Percentiles rank a stretch among this genome's conserved stretches.
phyloP scores from a whole-genome alignment of 2,113 vertebrate genomes.

The Chunga burmeisteri region DNA sequence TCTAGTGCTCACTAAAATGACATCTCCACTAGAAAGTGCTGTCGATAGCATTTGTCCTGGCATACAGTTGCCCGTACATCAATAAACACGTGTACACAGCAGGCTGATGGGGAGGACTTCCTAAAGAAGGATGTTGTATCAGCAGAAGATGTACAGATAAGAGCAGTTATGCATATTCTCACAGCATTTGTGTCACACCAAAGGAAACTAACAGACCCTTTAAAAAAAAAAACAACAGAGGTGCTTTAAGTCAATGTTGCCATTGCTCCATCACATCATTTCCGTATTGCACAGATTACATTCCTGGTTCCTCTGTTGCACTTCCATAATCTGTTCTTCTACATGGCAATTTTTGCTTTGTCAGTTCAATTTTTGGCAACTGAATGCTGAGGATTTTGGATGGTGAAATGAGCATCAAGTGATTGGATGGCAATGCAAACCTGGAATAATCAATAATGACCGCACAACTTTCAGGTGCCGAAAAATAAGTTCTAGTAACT shows the following conservation, averaged over 20 bases:
- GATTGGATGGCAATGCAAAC: neutral
- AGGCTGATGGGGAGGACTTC: neutral
- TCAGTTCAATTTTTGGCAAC: neutral
- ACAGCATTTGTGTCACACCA: neutral
- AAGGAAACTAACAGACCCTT: neutral
- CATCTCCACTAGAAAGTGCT: neutral
- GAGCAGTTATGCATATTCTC: neutral
- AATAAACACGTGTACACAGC: neutral
- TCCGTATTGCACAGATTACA: neutral
- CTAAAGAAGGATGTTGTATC: neutral
- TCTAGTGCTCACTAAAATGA: neutral
- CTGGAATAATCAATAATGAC: neutral
- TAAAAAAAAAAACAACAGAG: neutral
- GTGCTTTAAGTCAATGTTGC: neutral
- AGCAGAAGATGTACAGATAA: neutral
- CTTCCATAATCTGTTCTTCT: neutral
- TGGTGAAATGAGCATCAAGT: neutral
- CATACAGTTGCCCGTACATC: neutral
- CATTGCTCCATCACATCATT: neutral
- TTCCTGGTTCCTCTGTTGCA: neutral
- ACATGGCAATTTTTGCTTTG: neutral
- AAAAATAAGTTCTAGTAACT: neutral
- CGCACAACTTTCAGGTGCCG: neutral
- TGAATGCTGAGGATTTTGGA: neutral
- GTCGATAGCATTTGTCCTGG: neutral